Conservation (phyloP, 1,140 invertebrate genomes). For the Saccostrea cuccullata region DNA sequence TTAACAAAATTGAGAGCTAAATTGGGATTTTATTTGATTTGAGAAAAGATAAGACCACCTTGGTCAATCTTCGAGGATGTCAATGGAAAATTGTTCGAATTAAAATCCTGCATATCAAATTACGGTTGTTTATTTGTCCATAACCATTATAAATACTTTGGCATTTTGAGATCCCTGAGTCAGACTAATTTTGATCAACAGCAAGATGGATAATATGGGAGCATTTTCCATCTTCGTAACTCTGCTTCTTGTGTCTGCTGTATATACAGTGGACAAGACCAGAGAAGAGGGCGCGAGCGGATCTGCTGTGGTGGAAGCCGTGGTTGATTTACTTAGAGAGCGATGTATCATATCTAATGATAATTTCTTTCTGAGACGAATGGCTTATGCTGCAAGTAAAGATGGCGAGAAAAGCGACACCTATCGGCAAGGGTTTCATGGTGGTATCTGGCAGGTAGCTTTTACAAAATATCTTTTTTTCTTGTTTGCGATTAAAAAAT, state of each 20-base stretch:
- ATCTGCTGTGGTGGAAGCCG: constrained; percentile 46
- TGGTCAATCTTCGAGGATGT: not conserved
- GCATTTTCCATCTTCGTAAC: not conserved
- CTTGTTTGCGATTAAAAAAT: too few relatives aligned
- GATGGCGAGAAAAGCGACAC: constrained; percentile 49
- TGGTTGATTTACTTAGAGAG: constrained; percentile 30
- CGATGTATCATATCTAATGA: constrained; percentile 39
- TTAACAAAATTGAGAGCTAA: not conserved
- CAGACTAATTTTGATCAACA: not conserved
- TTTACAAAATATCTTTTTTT: not conserved
- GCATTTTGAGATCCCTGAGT: not conserved
- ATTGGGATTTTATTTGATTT: not conserved
- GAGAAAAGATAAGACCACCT: not conserved
- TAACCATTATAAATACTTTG: not conserved
- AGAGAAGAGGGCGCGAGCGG: constrained; percentile 7
- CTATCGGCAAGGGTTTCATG: constrained; percentile 22
- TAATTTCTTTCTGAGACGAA: constrained; percentile 43
- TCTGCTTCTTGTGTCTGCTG: not conserved
- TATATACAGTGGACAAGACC: constrained; percentile 26
- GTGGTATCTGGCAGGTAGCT: constrained; percentile 42
- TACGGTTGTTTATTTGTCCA: not conserved
- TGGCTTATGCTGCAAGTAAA: constrained; percentile 50
- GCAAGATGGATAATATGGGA: not conserved
- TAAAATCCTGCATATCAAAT: not conserved
- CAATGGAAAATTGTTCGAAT: not conserved